Evolutionary conservation across 2,797 vertebrate genomes (phyloP), one percentile per base, ranked within the genome.

Genomic region (Acrossocheilus fasciatus): DNA sequence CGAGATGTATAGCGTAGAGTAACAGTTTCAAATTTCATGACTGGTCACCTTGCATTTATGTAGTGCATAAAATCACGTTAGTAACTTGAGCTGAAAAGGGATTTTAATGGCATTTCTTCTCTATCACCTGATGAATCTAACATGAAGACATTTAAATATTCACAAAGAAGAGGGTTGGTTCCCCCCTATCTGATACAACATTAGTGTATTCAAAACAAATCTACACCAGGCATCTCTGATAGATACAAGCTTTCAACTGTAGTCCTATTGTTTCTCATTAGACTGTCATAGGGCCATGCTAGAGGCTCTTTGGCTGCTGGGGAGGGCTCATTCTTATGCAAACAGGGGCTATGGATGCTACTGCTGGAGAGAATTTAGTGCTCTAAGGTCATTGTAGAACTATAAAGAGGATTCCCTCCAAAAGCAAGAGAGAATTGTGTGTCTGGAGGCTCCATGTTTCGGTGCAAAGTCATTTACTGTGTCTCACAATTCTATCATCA

Each of bases 121-220:
- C 74, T 68, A 30, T 68, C 45, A 41, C 68, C 73, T 84, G 52
- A 64, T 79, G 62, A 52, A 45, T 69, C 26, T 70, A 81, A 88
- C 77, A 69, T 62, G 6, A 81, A 54, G 18, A 70, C 66, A 52
- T 87, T 83, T 82, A 86, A 88, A 87, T 88, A 72, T 79, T 57
- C 69, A 87, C 89, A 89, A 91, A 84, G 77, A 77, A 85, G 66
- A 76, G 69, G 80, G 73, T 54, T 36, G 88, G 83, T 81, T 72
- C 84, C 30, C 64, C 81, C 57, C 70, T 77, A 81, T 86, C 90
- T 89, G 84, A 94, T 90, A 89, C 88, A 88, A 85, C 86, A 87
- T 88, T 89, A 88, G 83, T 94, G 93, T 95, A 93, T 94, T 90
- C 93, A 93, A 92, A 95, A 95, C 94, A 95, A 89, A 94, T 93